Evolutionary conservation across 1,140 invertebrate genomes (phyloP), one percentile per base, ranked within the genome.

Genomic region (Nymphalis io): DNA sequence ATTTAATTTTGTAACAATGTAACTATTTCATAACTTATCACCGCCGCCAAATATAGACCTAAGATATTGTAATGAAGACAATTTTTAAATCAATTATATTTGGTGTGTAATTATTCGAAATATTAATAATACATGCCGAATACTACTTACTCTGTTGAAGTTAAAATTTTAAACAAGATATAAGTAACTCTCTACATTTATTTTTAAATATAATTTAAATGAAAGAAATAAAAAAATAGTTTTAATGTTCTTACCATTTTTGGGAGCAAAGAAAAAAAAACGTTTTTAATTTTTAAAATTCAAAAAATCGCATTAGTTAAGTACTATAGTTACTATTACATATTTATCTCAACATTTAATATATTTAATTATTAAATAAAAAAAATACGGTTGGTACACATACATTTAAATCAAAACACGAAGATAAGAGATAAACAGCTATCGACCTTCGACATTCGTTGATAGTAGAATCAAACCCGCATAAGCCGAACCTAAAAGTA

Each of bases 341-440:
- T 18, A 16, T 18, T 8, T 48, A 55, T n/a, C 23, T 53, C 16
- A 53, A 8, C 6, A 53, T 39, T 63, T 12, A 53, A 15, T 38
- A 40, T 27, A n/a, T 51, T 62, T 38, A 51, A 63, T 27, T 38
- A 51, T 38, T 6, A 21, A 57, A 16, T 21, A 1, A 42, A 61
- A 55, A 60, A 27, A 40, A 46, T 53, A 42, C 44, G 44, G 42
- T 66, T 3, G n/a, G 62, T 57, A 23, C 42, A 44, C 16, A 66
- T 21, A 55, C 55, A 13, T 55, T 64, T n/a, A 55, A 68, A 68
- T 40, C 58, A 72, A 72, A 76, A 80, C 70, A 78, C 58, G 68
- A 69, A 64, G 76, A 82, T 81, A 79, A 83, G 73, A 79, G 83
- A 86, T 81, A 84, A 80, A 78, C 73, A 76, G 68, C 51, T 78